Evolutionary conservation across 2,797 vertebrate genomes (phyloP), one percentile per base, ranked within the genome.

Genomic region (Thunnus albacares): DNA sequence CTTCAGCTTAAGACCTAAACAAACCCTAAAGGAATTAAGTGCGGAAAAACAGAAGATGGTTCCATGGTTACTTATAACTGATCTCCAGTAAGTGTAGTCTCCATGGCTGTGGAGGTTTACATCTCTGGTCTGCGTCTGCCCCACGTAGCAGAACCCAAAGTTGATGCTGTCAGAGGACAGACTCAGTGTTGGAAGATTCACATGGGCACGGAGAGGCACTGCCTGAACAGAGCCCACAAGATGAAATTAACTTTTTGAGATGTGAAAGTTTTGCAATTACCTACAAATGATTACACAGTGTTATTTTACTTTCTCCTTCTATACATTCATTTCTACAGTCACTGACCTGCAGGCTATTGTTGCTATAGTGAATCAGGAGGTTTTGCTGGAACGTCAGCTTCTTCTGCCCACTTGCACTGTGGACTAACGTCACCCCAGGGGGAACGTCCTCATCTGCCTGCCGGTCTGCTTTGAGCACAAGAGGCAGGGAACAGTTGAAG

Each of bases 91-190:
- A 38, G 96, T 97, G 73, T 86, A 87, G 59, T 90, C 4, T 0
- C 97, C 97, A 43, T 75, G 85, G 87, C 96, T 96, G 70, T 79
- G 83, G 26, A 99, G 92, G 57, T 81, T 92, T 20, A 98, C 89
- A 1, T 96, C 95, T 88, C 82, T 91, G 17, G 86, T 90, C 74
- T 79, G 90, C 6, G 67, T 92, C 81, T 96, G 90, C 11, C 94
- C 95, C 65, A 97, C 93, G 1, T 94, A 95, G 87, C 97, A 97
- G 67, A 90, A 94, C 47, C 96, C 96, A 17, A 99, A 99, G 91
- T 97, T 90, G 13, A 98, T n/a, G 0, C 2, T 80, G 61, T 94
- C 62, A 11, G 85, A 88, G 66, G 97, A 98, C 24, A 99, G 94
- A 76, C 92, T 87, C 18, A 98, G 82, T 1, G 91, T 88, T 0